Percentiles rank a stretch among this genome's conserved stretches.
These are phyloP conservation scores for Bombus confusus DNA, from an alignment of 1,140 invertebrate species.

Conservation along the genomic window DNA sequence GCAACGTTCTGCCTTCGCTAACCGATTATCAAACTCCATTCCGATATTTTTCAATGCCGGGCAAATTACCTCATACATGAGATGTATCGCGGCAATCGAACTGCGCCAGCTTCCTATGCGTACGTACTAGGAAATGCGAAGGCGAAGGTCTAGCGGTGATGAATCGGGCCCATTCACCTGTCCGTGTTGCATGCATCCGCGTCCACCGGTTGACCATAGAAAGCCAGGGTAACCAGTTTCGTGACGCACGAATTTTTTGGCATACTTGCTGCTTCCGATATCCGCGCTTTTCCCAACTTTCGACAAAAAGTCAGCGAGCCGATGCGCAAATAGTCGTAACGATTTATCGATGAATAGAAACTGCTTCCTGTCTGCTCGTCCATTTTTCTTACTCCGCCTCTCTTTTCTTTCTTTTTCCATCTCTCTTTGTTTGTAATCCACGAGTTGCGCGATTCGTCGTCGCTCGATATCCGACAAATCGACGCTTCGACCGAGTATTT, in stretches of 20 bases:
- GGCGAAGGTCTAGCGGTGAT: not conserved
- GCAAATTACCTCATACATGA: not conserved
- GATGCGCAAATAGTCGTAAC: conserved; percentile 24
- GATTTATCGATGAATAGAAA: conserved; percentile 13
- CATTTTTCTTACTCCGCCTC: not conserved
- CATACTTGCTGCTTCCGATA: not conserved
- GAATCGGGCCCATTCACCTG: conserved; percentile 31
- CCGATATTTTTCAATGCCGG: not conserved
- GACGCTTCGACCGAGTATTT: too few species aligned
- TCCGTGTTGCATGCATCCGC: not conserved
- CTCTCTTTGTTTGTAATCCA: too few species aligned
- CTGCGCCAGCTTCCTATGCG: too few species aligned
- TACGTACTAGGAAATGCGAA: not conserved
- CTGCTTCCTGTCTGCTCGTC: not conserved
- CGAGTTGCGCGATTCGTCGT: too few species aligned
- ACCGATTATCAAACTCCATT: not conserved
- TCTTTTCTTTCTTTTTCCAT: not conserved
- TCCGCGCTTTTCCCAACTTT: not conserved
- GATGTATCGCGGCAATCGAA: not conserved
- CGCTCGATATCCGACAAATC: too few species aligned
- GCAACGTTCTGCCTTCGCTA: too few species aligned
- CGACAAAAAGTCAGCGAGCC: not conserved
- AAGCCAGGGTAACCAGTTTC: conserved; percentile 26
- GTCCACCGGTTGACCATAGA: not conserved
- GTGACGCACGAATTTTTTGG: conserved; percentile 13